Evolutionary conservation across 1,140 invertebrate genomes (phyloP).

Genomic region (Caenorhabditis inopinata): DNA sequence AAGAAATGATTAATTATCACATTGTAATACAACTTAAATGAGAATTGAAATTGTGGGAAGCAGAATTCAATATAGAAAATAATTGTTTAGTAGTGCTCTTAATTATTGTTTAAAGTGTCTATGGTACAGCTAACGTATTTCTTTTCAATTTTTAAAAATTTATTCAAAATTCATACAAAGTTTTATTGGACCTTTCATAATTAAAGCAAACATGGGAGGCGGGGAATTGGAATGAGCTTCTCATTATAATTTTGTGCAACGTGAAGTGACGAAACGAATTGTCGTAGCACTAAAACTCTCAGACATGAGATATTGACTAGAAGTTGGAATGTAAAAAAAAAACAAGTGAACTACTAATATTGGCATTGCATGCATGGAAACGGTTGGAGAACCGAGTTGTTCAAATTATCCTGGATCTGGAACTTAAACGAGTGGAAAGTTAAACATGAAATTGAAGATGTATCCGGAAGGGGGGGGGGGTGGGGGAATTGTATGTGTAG

Average conservation of each 20-base stretch:
- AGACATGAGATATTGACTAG: constrained; percentile 31
- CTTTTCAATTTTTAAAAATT: too few relatives aligned
- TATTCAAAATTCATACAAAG: too few relatives aligned
- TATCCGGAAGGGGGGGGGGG: too few relatives aligned
- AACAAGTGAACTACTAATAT: constrained; percentile 10
- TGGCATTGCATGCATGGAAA: background rate
- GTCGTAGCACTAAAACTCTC: constrained; percentile 15
- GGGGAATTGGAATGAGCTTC: constrained; percentile 10
- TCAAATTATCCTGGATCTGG: too few relatives aligned
- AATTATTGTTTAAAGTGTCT: too few relatives aligned
- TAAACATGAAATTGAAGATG: background rate
- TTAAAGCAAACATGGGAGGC: constrained; percentile 23
- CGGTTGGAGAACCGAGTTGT: background rate
- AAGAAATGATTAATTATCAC: too few relatives aligned
- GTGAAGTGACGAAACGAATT: background rate
- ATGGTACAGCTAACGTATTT: too few relatives aligned
- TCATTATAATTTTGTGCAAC: constrained; percentile 13
- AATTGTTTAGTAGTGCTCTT: too few relatives aligned
- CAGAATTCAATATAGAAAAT: too few relatives aligned
- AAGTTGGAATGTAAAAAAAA: constrained; percentile 12
- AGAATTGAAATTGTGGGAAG: too few relatives aligned
- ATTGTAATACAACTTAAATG: too few relatives aligned
- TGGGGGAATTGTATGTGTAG: too few relatives aligned
- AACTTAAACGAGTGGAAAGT: background rate
- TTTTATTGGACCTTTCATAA: constrained; percentile 21